These are phyloP conservation scores for Toxotes lorentzi DNA, from an alignment of 2,797 vertebrate species.

Conservation along the genomic window DNA sequence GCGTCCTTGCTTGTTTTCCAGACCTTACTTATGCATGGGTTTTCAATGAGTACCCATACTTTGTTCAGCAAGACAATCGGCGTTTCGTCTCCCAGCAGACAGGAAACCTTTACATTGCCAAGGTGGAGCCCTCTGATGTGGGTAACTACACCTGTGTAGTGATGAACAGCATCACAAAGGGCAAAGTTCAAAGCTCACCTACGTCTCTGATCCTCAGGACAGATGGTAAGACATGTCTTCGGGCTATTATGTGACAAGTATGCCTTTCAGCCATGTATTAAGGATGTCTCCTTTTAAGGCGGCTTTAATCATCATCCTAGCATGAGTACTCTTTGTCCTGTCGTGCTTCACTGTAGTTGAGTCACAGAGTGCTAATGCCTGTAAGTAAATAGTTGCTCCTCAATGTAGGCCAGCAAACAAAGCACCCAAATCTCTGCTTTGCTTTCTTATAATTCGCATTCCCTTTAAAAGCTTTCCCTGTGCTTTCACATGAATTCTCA, in stretches of 20 bases:
- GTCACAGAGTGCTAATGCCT: conserved; percentile 65
- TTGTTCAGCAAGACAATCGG: conserved; percentile 94
- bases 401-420: conserved; percentile 78
- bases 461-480: conserved; percentile 76
- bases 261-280: conserved; percentile 38
- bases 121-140: conserved; percentile 94
- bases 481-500: conserved; percentile 69
- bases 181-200: conserved; percentile 90
- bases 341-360: conserved; percentile 56
- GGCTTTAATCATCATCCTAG: conserved; percentile 55
- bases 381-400: conserved; percentile 71
- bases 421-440: conserved; percentile 69
- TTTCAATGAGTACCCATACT: conserved; percentile 95
- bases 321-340: conserved; percentile 54
- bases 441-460: conserved; percentile 69
- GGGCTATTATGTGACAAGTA: conserved; percentile 35
- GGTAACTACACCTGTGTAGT: conserved; percentile 96
- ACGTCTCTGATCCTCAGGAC: conserved; percentile 93
- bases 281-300: conserved; percentile 46
- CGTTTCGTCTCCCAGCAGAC: conserved; percentile 97
- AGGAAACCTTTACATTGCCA: conserved; percentile 95
- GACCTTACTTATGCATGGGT: conserved; percentile 94
- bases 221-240: conserved; percentile 86
- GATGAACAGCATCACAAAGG: conserved; percentile 88
- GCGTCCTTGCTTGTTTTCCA: conserved; percentile 68